phyloP scores from a whole-genome alignment of 2,113 vertebrate species.

The Patagioenas fasciata region DNA sequence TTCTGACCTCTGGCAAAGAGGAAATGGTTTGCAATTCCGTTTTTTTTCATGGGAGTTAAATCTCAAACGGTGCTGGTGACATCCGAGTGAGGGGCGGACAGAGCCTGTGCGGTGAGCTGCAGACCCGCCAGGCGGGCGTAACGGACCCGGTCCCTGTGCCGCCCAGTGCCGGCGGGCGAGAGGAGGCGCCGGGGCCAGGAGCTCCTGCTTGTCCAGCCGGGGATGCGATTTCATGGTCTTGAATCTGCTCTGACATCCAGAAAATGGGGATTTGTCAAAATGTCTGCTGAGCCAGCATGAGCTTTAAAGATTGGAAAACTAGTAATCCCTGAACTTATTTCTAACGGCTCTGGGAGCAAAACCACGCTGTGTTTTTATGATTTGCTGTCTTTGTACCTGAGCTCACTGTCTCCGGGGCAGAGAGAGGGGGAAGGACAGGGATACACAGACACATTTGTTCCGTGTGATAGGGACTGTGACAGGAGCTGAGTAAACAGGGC shows the following conservation, averaged over 20 bases:
- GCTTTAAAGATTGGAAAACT: not conserved
- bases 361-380: not conserved
- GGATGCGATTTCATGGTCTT: not conserved
- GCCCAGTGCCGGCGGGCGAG: not conserved
- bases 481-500: not conserved
- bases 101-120: not conserved
- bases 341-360: not conserved
- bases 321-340: not conserved
- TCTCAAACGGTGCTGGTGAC: not conserved
- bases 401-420: not conserved
- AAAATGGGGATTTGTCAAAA: not conserved
- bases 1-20: not conserved
- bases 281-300: not conserved
- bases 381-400: not conserved
- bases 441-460: rapidly evolving
- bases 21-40: not conserved
- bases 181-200: not conserved
- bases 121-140: not conserved
- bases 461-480: not conserved
- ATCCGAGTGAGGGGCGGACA: not conserved
- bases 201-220: not conserved
- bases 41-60: not conserved
- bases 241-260: not conserved
- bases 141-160: not conserved
- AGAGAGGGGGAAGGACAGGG: not conserved